These are phyloP conservation scores for Tipula vernalis DNA, from an alignment of 2,888 invertebrate species.

Conservation along the genomic window DNA sequence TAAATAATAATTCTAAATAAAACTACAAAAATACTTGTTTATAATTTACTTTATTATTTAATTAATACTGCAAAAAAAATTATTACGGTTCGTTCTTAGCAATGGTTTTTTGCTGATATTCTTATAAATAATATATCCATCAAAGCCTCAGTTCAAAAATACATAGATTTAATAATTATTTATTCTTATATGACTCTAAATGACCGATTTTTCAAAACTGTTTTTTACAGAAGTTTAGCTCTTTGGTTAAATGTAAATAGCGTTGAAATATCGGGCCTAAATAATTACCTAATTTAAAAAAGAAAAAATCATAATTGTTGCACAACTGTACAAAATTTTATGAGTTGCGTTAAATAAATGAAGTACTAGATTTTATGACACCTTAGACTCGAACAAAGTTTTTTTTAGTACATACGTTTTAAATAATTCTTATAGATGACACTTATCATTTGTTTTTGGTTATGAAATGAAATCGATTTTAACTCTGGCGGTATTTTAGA, in stretches of 20 bases:
- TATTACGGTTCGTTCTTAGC: background rate
- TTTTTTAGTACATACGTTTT: background rate
- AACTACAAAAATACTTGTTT: background rate
- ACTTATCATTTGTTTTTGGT: background rate
- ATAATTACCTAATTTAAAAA: background rate
- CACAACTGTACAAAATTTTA: background rate
- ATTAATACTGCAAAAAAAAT: background rate
- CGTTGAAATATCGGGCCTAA: no score
- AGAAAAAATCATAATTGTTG: background rate
- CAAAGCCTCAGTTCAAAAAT: background rate
- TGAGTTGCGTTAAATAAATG: background rate
- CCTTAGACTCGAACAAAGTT: background rate
- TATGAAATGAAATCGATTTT: background rate
- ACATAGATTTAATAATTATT: no score
- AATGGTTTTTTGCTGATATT: background rate
- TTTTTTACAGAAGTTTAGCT: no score
- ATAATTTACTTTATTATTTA: background rate
- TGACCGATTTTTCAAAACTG: no score
- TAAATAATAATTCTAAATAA: background rate
- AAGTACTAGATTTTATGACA: background rate
- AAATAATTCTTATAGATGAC: background rate
- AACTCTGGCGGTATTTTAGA: no score
- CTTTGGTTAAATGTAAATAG: no score
- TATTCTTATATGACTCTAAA: no score
- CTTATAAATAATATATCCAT: background rate